Percentiles rank a stretch among this genome's conserved stretches.
phyloP scores from a whole-genome alignment of 1,140 invertebrate species.

The Procambarus virginalis region DNA sequence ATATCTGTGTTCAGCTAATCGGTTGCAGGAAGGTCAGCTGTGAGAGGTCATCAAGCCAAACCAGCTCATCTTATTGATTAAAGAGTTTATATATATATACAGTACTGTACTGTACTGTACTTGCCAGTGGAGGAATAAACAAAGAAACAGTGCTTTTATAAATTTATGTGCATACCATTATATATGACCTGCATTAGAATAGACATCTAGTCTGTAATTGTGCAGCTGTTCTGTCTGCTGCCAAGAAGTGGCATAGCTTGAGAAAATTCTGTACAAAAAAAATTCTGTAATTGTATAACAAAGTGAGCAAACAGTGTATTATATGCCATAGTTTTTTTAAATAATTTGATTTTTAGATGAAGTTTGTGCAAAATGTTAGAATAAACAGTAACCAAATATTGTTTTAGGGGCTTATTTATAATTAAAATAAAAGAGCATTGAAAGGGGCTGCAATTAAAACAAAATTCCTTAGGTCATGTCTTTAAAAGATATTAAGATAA shows the following conservation, averaged over 20 bases:
- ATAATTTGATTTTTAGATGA: no score
- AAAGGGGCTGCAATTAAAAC: neutral
- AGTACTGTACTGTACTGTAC: neutral
- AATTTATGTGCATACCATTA: slow-evolving; percentile 18
- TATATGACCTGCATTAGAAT: neutral
- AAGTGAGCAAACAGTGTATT: no score
- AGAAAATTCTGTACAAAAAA: neutral
- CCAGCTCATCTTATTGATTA: slow-evolving; percentile 18
- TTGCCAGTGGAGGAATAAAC: slow-evolving; percentile 7
- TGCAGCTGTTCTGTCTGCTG: neutral
- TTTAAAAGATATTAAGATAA: neutral
- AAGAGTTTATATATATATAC: neutral
- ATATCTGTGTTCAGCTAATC: neutral
- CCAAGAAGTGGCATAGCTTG: neutral
- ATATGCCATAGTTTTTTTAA: no score
- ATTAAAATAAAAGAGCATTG: neutral
- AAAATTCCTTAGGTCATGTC: neutral
- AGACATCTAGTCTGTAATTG: neutral
- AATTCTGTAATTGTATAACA: neutral
- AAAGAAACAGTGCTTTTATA: slow-evolving; percentile 10
- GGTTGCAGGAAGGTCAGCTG: neutral
- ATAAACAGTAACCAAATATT: no score
- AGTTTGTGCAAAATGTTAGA: no score
- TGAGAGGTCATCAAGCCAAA: neutral
- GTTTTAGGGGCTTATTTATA: no score